Conservation (phyloP, 2,113 vertebrate genomes). For the Sardina pilchardus region DNA sequence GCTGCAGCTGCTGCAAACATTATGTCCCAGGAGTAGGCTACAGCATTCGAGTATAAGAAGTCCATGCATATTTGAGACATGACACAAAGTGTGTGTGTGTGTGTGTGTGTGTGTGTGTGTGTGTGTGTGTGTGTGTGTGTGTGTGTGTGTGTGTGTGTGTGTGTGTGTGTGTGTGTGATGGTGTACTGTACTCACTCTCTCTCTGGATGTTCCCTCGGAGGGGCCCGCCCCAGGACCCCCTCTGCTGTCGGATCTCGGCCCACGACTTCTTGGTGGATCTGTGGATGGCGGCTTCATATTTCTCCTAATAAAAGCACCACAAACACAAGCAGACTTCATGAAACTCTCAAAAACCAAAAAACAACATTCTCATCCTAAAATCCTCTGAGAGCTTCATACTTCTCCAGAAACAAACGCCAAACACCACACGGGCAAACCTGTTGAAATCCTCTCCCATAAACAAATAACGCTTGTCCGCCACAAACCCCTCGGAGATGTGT, state of each 20-base stretch:
- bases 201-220: constrained; percentile 84
- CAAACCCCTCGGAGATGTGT: not conserved
- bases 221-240: constrained; percentile 92
- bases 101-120: constrained; percentile 3
- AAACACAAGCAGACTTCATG: not conserved
- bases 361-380: not conserved
- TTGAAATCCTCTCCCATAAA: not conserved
- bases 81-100: constrained; percentile 3
- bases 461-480: not conserved
- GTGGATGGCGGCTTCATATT: constrained; percentile 91
- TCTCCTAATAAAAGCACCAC: constrained; percentile 73
- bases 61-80: too few relatives aligned
- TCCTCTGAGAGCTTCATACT: not conserved
- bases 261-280: constrained; percentile 92
- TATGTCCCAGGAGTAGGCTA: too few relatives aligned
- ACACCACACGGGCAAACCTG: not conserved
- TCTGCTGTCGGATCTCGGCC: constrained; percentile 95
- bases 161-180: not conserved
- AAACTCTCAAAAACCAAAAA: not conserved
- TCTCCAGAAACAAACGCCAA: not conserved
- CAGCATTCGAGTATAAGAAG: too few relatives aligned
- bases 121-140: constrained; percentile 4
- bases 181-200: constrained; percentile 77
- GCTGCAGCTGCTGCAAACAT: too few relatives aligned
- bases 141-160: constrained; percentile 1